Evolutionary conservation across 2,797 vertebrate genomes (phyloP).

Genomic region (Paedocypris micromegethes): DNA sequence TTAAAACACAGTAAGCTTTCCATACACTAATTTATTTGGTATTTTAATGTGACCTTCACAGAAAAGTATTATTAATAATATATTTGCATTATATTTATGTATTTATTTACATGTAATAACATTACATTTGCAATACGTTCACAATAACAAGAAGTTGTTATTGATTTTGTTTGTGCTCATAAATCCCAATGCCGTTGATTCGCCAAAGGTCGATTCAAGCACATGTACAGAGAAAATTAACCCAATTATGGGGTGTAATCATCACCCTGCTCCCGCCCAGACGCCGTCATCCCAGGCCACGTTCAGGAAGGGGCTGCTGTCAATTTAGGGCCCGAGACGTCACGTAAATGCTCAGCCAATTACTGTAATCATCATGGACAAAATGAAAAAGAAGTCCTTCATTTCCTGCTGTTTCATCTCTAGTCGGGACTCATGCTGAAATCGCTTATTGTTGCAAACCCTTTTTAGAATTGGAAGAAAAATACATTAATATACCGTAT

Average conservation of each 20-base stretch:
- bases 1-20: no score
- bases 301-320: slow-evolving; percentile 38
- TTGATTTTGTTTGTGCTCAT: no score
- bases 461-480: background rate
- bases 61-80: no score
- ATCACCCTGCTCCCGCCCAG: slow-evolving; percentile 45
- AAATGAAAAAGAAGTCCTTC: slow-evolving; percentile 17
- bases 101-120: no score
- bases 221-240: slow-evolving; percentile 52
- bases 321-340: slow-evolving; percentile 42
- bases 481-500: no score
- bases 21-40: no score
- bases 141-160: no score
- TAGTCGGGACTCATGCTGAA: background rate
- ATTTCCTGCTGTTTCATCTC: slow-evolving; percentile 27
- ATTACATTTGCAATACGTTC: no score
- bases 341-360: slow-evolving; percentile 45
- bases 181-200: slow-evolving; percentile 33
- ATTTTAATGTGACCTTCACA: no score
- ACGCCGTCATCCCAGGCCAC: slow-evolving; percentile 48
- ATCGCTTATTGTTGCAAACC: background rate
- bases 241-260: slow-evolving; percentile 57
- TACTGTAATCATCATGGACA: slow-evolving; percentile 48
- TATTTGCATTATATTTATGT: no score
- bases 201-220: slow-evolving; percentile 47